A percentile compares a stretch with the other conserved stretches of the same genome.
phyloP scores from a whole-genome alignment of 2,888 invertebrate species.

The Heliconius ethilla region DNA sequence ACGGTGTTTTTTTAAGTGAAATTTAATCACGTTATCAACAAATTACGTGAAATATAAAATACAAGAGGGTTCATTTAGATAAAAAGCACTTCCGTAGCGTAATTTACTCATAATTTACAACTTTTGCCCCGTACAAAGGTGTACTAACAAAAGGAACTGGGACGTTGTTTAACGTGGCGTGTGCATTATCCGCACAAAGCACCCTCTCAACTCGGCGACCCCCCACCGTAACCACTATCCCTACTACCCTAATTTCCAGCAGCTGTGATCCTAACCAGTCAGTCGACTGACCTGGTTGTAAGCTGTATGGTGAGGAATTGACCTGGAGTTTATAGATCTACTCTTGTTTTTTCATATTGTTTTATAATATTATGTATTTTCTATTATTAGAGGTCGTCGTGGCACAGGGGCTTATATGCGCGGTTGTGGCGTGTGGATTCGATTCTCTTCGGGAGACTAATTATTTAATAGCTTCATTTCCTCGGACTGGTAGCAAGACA shows the following conservation, averaged over 20 bases:
- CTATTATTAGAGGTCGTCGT: no score
- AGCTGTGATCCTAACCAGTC: conserved; percentile 43
- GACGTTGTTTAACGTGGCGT: conserved; percentile 64
- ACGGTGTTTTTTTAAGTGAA: neutral
- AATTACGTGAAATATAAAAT: neutral
- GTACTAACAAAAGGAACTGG: conserved; percentile 42
- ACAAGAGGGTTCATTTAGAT: no score
- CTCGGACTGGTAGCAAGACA: no score
- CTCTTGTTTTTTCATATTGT: neutral
- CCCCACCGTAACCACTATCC: conserved; percentile 47
- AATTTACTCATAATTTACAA: conserved; percentile 28
- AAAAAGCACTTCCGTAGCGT: neutral
- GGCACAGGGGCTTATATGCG: no score
- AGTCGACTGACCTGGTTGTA: conserved; percentile 46
- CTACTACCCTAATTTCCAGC: conserved; percentile 44
- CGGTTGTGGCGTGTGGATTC: no score
- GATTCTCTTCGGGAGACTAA: no score
- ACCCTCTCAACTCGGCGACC: conserved; percentile 53
- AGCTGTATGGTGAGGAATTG: conserved; percentile 25
- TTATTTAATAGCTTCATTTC: no score
- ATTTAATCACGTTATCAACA: neutral
- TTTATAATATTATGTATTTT: neutral
- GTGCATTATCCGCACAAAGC: conserved; percentile 64
- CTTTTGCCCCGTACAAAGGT: conserved; percentile 26
- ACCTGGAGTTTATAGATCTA: conserved; percentile 30